phyloP scores from a whole-genome alignment of 2,113 vertebrate species.

The Pedetes capensis region DNA sequence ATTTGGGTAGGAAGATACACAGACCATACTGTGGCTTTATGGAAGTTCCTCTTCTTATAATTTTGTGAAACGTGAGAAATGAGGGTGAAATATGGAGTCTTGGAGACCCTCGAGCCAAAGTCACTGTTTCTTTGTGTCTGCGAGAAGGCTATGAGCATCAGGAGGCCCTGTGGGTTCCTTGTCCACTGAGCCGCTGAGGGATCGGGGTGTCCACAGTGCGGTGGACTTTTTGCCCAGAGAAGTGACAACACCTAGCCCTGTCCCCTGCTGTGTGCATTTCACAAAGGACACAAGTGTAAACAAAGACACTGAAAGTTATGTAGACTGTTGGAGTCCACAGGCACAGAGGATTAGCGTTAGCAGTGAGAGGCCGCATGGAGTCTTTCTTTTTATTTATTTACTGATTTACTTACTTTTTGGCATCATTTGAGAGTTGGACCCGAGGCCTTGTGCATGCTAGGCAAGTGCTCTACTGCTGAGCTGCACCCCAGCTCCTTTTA shows the following conservation, averaged over 20 bases:
- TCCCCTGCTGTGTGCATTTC: background rate
- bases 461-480: no score
- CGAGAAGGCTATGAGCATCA: background rate
- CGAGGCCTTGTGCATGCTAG: no score
- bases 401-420: no score
- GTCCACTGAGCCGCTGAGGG: background rate
- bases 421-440: no score
- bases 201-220: accelerated
- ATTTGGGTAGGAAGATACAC: accelerated
- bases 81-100: background rate
- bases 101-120: accelerated
- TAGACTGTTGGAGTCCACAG: no score
- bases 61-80: background rate
- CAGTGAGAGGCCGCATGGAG: accelerated
- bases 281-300: background rate
- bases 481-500: no score
- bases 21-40: background rate
- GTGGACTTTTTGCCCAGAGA: background rate
- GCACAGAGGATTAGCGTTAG: accelerated
- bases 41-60: background rate
- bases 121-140: background rate
- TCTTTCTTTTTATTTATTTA: no score
- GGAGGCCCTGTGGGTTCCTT: background rate
- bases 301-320: no score
- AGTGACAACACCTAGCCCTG: background rate